These are phyloP conservation scores for Bradynema listronoti DNA, from an alignment of 1,140 invertebrate species.

Conservation along the genomic window DNA sequence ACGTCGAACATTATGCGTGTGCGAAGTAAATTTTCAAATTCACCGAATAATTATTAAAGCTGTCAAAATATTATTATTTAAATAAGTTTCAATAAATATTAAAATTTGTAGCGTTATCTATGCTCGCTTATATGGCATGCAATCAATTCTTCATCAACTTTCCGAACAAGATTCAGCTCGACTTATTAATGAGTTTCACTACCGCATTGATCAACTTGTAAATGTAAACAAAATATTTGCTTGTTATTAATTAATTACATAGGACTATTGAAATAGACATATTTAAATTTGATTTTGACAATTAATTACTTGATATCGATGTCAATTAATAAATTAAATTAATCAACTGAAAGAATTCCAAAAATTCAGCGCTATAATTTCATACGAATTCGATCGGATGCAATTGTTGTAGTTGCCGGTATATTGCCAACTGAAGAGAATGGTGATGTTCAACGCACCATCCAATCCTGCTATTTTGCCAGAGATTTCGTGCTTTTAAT, in stretches of 20 bases:
- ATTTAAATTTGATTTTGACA: not conserved
- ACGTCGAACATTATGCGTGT: slow-evolving; percentile 48
- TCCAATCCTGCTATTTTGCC: slow-evolving; percentile 40
- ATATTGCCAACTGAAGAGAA: slow-evolving; percentile 26
- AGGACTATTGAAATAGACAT: not conserved
- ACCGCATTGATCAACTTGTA: slow-evolving; percentile 33
- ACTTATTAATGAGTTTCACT: slow-evolving; percentile 50
- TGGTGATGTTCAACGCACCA: no score
- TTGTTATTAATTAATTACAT: not conserved
- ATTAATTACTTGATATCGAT: not conserved
- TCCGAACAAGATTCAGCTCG: slow-evolving; percentile 46
- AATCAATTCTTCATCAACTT: slow-evolving; percentile 47
- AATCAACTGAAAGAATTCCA: not conserved
- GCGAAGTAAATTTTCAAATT: slow-evolving; percentile 26
- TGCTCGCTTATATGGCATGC: slow-evolving; percentile 44
- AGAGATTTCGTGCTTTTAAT: slow-evolving; percentile 42
- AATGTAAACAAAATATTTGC: slow-evolving; percentile 18
- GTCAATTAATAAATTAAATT: not conserved
- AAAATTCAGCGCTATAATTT: slow-evolving; percentile 31
- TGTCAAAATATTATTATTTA: slow-evolving; percentile 14
- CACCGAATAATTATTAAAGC: not conserved
- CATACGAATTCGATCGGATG: slow-evolving; percentile 43
- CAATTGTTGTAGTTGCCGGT: slow-evolving; percentile 42
- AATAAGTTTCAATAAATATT: not conserved
- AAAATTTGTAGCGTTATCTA: slow-evolving; percentile 42